Conservation (phyloP, 2,797 vertebrate species). For the Tragelaphus oryx region DNA sequence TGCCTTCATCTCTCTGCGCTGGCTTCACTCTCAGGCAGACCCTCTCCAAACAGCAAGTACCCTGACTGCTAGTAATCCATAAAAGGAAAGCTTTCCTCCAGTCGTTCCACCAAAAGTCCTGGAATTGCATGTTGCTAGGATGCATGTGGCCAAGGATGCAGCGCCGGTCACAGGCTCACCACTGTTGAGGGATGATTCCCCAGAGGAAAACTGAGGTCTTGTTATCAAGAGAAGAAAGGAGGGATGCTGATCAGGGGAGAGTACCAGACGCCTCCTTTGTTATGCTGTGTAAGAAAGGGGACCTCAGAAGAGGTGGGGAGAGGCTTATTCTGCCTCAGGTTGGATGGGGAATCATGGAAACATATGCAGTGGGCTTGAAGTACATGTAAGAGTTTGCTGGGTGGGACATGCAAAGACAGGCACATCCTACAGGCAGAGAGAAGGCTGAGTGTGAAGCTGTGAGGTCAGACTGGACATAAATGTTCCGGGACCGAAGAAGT, state of each 20-base stretch:
- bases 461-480: neutral
- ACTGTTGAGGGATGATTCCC: neutral
- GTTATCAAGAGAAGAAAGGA: neutral
- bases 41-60: neutral
- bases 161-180: neutral
- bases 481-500: neutral
- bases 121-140: neutral
- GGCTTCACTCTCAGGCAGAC: neutral
- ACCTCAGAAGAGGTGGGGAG: neutral
- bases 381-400: neutral
- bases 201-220: neutral
- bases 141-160: neutral
- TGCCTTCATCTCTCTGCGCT: neutral
- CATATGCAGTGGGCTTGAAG: neutral
- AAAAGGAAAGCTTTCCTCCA: neutral
- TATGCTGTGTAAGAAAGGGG: neutral
- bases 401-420: neutral
- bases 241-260: neutral
- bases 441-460: neutral
- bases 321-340: neutral
- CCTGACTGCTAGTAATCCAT: neutral
- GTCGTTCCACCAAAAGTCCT: neutral
- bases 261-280: neutral
- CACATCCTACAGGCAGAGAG: neutral
- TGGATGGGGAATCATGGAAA: neutral